Percentiles rank a stretch among this genome's conserved stretches.
Conservation (phyloP, 2,113 vertebrate species). For the Andinoacara biseriatus region DNA sequence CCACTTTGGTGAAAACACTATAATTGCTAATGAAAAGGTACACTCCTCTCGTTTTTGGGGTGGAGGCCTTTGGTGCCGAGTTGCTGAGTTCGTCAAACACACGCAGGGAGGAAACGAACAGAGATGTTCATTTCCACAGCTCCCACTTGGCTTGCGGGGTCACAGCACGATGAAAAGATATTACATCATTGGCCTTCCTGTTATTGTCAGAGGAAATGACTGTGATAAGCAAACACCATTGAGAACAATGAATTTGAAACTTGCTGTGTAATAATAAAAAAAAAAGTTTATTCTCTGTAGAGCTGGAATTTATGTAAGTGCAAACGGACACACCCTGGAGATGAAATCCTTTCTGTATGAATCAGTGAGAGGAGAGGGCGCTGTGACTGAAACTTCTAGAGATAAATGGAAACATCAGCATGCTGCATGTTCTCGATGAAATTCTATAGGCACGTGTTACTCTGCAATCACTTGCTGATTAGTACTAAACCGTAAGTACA, state of each 20-base stretch:
- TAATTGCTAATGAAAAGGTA: conserved; percentile 62
- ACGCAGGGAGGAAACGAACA: not conserved
- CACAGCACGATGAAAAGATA: conserved; percentile 48
- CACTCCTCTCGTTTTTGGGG: conserved; percentile 10
- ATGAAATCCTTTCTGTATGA: not conserved
- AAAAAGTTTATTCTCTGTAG: not conserved
- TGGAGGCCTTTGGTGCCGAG: not conserved
- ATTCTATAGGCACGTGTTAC: too few relatives aligned
- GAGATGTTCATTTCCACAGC: conserved; percentile 37
- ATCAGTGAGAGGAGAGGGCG: not conserved
- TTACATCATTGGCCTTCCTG: conserved; percentile 59
- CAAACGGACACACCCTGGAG: not conserved
- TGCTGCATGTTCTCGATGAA: not conserved
- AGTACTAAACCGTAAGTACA: not conserved
- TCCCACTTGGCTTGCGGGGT: conserved; percentile 36
- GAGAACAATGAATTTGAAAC: conserved; percentile 47
- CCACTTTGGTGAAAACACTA: conserved; percentile 45
- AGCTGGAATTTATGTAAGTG: conserved; percentile 14
- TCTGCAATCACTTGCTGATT: not conserved
- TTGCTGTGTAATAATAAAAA: not conserved
- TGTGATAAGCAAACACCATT: conserved; percentile 5
- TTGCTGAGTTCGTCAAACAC: conserved; percentile 18
- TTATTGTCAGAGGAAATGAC: conserved; percentile 64
- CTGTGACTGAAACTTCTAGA: not conserved
- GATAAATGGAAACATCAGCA: not conserved